phyloP scores from a whole-genome alignment of 1,140 invertebrate genomes.

The Aphaenogaster floridana region DNA sequence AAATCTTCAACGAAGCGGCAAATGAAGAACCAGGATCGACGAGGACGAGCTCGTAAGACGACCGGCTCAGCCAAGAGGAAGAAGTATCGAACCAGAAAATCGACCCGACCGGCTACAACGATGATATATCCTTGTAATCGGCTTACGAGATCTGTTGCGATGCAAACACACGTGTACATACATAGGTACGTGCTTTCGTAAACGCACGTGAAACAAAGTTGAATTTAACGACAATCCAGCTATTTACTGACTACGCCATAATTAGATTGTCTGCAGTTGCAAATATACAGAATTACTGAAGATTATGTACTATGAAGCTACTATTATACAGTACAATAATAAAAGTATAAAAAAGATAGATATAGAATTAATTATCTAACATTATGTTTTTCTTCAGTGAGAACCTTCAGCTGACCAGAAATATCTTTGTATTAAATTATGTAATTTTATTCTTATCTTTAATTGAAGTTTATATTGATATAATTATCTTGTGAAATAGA shows the following conservation, averaged over 20 bases:
- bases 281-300: neutral
- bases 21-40: constrained; percentile 57
- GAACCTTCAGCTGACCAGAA: neutral
- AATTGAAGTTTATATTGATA: neutral
- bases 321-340: constrained; percentile 4
- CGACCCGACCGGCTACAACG: constrained; percentile 25
- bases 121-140: constrained; percentile 55
- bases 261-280: neutral
- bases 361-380: neutral
- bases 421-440: neutral
- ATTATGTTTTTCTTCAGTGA: neutral
- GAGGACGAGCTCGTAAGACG: constrained; percentile 31
- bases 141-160: constrained; percentile 16
- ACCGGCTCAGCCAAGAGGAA: constrained; percentile 39
- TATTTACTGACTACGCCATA: constrained; percentile 3
- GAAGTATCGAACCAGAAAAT: constrained; percentile 60
- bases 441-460: neutral
- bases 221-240: constrained; percentile 2
- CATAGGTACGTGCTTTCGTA: neutral
- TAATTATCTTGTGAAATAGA: neutral
- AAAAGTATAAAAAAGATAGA: neutral
- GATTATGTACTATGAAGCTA: neutral
- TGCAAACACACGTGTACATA: neutral
- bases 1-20: constrained; percentile 50
- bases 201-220: constrained; percentile 1